phyloP scores from a whole-genome alignment of 2,797 vertebrate genomes.

The Esox lucius region DNA sequence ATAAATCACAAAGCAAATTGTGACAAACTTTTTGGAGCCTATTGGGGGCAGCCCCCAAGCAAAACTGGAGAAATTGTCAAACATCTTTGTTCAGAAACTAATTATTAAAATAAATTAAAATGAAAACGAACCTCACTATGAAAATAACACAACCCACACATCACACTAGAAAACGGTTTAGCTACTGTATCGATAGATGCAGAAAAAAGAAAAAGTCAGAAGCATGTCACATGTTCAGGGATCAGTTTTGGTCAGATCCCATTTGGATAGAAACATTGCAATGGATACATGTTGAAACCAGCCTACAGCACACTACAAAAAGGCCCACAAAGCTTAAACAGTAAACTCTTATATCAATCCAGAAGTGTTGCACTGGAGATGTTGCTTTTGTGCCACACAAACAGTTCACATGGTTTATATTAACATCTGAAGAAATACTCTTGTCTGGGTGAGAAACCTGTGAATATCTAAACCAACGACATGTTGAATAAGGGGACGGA shows the following conservation, averaged over 20 bases:
- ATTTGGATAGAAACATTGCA: neutral
- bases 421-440: constrained; percentile 46
- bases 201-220: neutral
- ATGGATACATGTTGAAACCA: neutral
- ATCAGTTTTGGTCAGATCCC: neutral
- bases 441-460: constrained; percentile 33
- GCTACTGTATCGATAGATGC: neutral
- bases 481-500: constrained; percentile 15
- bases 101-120: constrained; percentile 22
- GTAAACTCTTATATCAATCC: constrained; percentile 2
- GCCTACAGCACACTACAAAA: too few species aligned
- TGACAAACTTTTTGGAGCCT: constrained; percentile 12
- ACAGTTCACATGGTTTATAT: constrained; percentile 35
- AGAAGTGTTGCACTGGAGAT: constrained; percentile 20
- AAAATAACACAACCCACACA: constrained; percentile 8
- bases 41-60: constrained; percentile 40
- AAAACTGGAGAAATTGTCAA: constrained; percentile 50
- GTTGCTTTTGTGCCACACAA: constrained; percentile 22
- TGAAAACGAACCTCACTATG: constrained; percentile 45
- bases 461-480: constrained; percentile 48
- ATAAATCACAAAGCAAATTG: constrained; percentile 46
- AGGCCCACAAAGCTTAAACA: constrained; percentile 3
- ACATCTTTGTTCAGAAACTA: constrained; percentile 49
- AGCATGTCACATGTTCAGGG: neutral
- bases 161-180: neutral